Percentiles rank a stretch among this genome's conserved stretches.
These are phyloP conservation scores for Steinernema carpocapsae DNA, from an alignment of 2,888 invertebrate species.

Conservation along the genomic window DNA sequence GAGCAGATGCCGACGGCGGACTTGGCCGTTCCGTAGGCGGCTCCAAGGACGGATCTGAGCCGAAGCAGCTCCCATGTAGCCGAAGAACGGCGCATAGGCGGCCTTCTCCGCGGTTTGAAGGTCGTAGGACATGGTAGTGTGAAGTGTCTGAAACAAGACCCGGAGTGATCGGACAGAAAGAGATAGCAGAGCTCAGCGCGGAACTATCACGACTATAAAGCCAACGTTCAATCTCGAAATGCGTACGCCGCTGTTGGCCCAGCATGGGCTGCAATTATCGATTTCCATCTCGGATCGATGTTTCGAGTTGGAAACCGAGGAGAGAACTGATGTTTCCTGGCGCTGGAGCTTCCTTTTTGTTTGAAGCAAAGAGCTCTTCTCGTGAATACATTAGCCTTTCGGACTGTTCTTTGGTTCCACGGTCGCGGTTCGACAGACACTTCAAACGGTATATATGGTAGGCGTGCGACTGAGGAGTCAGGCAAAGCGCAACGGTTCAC, in stretches of 20 bases:
- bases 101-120: slow-evolving; percentile 47
- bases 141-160: slow-evolving; percentile 5
- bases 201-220: too few relatives aligned
- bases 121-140: slow-evolving; percentile 44
- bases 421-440: slow-evolving; percentile 14
- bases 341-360: slow-evolving; percentile 10
- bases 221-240: slow-evolving; percentile 1
- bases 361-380: slow-evolving; percentile 5
- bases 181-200: too few relatives aligned
- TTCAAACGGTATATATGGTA: slow-evolving; percentile 28
- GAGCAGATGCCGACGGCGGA: slow-evolving; percentile 99
- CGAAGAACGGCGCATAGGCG: slow-evolving; percentile 55
- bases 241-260: background rate
- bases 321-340: slow-evolving; percentile 26
- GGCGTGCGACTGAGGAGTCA: background rate
- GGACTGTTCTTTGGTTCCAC: slow-evolving; percentile 35
- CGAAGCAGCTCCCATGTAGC: slow-evolving; percentile 55
- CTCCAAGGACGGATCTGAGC: slow-evolving; percentile 81
- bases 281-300: slow-evolving; percentile 27
- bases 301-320: background rate
- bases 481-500: slow-evolving; percentile 24
- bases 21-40: slow-evolving; percentile 99
- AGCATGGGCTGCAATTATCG: slow-evolving; percentile 17
- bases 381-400: slow-evolving; percentile 31
- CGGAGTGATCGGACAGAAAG: background rate